Base-by-base conservation (phyloP, 1,140 invertebrate genomes). In the Holotrichia oblita region DNA sequence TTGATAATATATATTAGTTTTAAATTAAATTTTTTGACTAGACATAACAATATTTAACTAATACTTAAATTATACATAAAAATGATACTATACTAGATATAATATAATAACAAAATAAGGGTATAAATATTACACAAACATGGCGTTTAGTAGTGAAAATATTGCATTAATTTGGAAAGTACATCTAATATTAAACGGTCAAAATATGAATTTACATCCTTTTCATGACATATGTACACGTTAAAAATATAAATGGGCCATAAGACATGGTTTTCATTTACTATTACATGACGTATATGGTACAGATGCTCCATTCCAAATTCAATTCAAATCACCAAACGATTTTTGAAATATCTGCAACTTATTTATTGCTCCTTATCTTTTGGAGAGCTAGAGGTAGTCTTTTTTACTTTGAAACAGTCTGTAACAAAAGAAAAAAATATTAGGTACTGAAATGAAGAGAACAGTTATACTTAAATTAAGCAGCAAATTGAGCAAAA, bases 21-120 rank as follows among this genome's bases (percentile, higher is more conserved):
- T 55, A 55, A 55, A 55, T 55, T 55, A 55, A 55, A 55, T n/a
- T 55, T 17, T 34, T 55, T 55, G 48, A 55, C 48, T 55, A 55
- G 48, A 55, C n/a, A 55, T 17, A 55, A 55, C 48, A 55, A 48
- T 48, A 9, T 0, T 10, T n/a, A 17, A 55, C 17, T 17, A 55
- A 7, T 55, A 55, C 12, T 3, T 55, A 55, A 55, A n/a, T n/a
- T n/a, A n/a, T n/a, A n/a, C n/a, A n/a, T n/a, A 6, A 17, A 55
- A 12, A n/a, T 55, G 17, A 10, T n/a, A 10, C 42, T 44, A n/a
- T 55, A 55, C 17, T 17, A 55, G 14, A 14, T 55, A 55, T 3
- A 17, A 55, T 0, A 48, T 48, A 48, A n/a, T 48, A 48, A n/a
- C 44, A 48, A 48, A 3, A 41, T 41, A 41, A n/a, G 4, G n/a